A percentile compares a stretch with the other conserved stretches of the same genome.
These are phyloP conservation scores for Dysmachus trigonus DNA, from an alignment of 2,888 invertebrate species.

Conservation along the genomic window DNA sequence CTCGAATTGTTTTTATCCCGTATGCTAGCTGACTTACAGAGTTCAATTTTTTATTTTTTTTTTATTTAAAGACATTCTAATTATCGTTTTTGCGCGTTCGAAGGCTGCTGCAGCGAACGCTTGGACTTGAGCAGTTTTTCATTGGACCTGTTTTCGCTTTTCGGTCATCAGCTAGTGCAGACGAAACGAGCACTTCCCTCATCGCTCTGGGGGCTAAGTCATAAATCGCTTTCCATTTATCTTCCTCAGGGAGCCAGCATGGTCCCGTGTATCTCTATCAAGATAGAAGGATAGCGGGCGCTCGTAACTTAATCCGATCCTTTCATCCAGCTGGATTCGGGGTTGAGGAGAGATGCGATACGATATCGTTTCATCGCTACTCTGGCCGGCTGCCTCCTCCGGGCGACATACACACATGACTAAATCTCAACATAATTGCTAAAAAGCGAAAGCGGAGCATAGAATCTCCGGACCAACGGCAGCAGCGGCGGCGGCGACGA, in stretches of 20 bases:
- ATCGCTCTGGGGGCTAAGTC: background rate
- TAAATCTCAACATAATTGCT: slow-evolving; percentile 12
- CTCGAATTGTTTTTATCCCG: background rate
- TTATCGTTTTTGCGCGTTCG: background rate
- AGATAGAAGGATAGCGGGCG: slow-evolving; percentile 10
- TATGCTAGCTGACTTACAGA: background rate
- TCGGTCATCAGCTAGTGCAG: background rate
- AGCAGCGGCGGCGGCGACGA: no score
- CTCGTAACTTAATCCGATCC: slow-evolving; percentile 27
- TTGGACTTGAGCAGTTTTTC: background rate
- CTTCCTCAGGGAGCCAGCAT: background rate
- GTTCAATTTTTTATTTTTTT: background rate
- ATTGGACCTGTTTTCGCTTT: background rate
- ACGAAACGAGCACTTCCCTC: background rate
- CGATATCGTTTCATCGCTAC: background rate
- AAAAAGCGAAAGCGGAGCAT: slow-evolving; percentile 22
- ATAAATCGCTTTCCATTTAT: slow-evolving; percentile 2
- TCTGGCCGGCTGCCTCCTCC: background rate
- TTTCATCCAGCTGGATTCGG: background rate
- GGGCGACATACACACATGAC: slow-evolving; percentile 3
- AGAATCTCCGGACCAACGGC: no score
- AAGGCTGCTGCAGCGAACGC: background rate
- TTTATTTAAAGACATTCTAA: background rate
- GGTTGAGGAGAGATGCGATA: background rate
- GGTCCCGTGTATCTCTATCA: slow-evolving; percentile 11